Base-by-base conservation (phyloP, 2,113 vertebrate species). In the Caranx ignobilis region DNA sequence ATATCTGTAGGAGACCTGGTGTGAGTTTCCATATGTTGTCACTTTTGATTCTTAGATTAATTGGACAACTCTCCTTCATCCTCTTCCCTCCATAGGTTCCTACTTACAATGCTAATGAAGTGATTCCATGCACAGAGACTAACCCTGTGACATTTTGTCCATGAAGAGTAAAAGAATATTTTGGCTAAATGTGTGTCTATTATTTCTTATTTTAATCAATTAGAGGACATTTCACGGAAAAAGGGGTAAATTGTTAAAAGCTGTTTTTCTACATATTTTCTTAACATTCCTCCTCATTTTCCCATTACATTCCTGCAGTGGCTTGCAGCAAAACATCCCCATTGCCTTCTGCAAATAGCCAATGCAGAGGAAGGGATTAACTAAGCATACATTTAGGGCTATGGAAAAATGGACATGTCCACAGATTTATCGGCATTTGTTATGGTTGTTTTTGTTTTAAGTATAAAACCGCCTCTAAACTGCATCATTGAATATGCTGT, bases 401-500 rank as follows among this genome's bases (percentile, higher is more conserved):
- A 66, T 73, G 66, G 78, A 88, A 83, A 91, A 88, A 85, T 84
- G 68, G 82, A 89, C 85, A 89, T 69, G 76, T 80, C 77, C 72
- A 88, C 80, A 84, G 83, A 93, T 93, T 89, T 92, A 91, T 79
- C 84, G 77, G 31, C 77, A 87, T 93, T 90, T 92, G 91, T 87
- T 91, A 90, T 79, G 63, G 84, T 87, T 88, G 85, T 88, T 91
- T 87, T 90, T 92, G 87, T 92, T 92, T 94, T 88, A 94, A 92
- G 87, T 74, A 80, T 84, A 90, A 90, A 86, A 82, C 55, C 65
- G 73, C 71, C 65, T 85, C 88, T 88, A 91, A 91, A 91, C 88
- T 74, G 81, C 76, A 88, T 83, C 82, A 81, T 68, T 85, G 88
- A 87, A 92, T 84, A 76, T 81, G 77, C 78, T 88, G 82, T 84